phyloP scores from a whole-genome alignment of 2,888 invertebrate species.

The Cataglyphis cursor region DNA sequence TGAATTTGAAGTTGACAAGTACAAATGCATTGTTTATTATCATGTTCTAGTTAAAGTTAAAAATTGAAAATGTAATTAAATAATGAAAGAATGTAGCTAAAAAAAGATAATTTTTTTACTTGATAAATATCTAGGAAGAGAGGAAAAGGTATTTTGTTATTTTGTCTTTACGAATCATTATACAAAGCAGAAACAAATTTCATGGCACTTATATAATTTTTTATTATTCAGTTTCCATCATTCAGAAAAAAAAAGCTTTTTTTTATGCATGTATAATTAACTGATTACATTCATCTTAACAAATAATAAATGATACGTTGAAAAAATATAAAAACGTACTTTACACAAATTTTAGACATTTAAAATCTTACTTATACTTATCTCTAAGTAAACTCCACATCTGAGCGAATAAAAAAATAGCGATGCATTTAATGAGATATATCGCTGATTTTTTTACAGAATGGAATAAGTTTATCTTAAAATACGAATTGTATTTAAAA shows the following conservation, averaged over 20 bases:
- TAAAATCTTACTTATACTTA: background rate
- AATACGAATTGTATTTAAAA: background rate
- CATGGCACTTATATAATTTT: background rate
- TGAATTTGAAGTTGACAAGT: background rate
- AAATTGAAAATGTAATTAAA: background rate
- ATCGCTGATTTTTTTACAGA: background rate
- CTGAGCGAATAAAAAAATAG: background rate
- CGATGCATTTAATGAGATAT: background rate
- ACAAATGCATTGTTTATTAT: background rate
- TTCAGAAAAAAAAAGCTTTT: background rate
- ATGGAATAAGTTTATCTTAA: background rate
- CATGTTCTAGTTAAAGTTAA: background rate
- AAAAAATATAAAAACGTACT: background rate
- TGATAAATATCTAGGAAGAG: background rate
- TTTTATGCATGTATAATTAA: background rate
- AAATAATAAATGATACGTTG: background rate
- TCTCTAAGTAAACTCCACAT: background rate
- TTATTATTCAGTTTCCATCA: background rate
- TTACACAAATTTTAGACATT: background rate
- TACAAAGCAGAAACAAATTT: slow-evolving; percentile 7
- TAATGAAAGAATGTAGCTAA: background rate
- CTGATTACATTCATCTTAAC: background rate
- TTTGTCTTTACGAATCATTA: background rate
- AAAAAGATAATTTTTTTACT: background rate
- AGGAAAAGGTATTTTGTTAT: background rate